Base-by-base conservation (phyloP, 2,113 vertebrate species). In the Gobius niger region DNA sequence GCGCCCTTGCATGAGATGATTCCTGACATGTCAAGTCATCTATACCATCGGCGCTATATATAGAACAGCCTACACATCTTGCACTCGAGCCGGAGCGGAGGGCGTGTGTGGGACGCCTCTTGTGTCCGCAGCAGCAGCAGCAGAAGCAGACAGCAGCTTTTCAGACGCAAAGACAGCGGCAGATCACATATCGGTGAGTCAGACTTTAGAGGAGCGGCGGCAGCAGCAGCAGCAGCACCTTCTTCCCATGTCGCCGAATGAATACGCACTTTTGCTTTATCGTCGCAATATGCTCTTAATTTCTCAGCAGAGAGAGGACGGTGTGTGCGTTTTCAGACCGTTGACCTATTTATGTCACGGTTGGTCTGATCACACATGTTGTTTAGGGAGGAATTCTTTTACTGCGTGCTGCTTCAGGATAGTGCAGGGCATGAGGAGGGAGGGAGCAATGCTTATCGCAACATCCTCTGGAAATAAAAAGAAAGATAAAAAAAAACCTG, bases 161-260 rank as follows among this genome's bases (percentile, higher is more conserved):
- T 83, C 51, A 53, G 57, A 75, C 63, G 70, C 47, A 69, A 80
- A 65, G 81, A 84, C 83, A 83, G 71, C 81, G 81, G 86, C 75
- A 80, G 86, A 84, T 89, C 77, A 81, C 69, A 88, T 87, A 86
- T 67, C 71, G 11, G 78, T 87, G 88, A 88, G 78, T 87, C 88
- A 88, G 84, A 78, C 78, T 70, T 73, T 42, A 72, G 34, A 69
- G 68, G 77, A 67, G 47, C 80, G 79, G 70, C 62, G 57, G 69
- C 71, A 75, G 66, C 80, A 72, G 24, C 24, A 34, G 70, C 62
- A 63, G 69, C 71, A 75, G 66, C 80, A 72, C 3, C 24, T 4
- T 62, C 65, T 76, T 77, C 71, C 75, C 70, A 69, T n/a, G 64
- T 77, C 79, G 78, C 50, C 82, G 54, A 19, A 68, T 11, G 2